Percentiles rank a stretch among this genome's conserved stretches.
These are phyloP conservation scores for Chaetodon auriga DNA, from an alignment of 2,113 vertebrate species.

Conservation along the genomic window DNA sequence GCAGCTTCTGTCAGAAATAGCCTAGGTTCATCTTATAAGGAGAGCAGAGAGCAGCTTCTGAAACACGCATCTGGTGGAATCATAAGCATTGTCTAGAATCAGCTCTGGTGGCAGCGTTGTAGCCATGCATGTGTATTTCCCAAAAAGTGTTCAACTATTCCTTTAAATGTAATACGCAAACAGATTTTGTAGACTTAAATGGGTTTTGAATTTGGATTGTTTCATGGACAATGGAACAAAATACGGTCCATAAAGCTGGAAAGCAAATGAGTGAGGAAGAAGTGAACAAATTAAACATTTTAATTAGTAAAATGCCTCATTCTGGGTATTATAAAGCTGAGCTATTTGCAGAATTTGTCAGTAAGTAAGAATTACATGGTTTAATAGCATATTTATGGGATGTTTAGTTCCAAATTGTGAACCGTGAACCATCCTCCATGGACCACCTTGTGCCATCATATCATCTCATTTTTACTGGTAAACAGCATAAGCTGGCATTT, in stretches of 20 bases:
- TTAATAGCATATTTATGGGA: slow-evolving; percentile 42
- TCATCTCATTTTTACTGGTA: slow-evolving; percentile 35
- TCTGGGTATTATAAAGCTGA: slow-evolving; percentile 2
- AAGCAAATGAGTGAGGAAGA: slow-evolving; percentile 1
- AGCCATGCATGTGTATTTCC: neutral
- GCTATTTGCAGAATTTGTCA: slow-evolving; percentile 10
- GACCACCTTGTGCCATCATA: slow-evolving; percentile 16
- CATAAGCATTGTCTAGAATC: too few species aligned
- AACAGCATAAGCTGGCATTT: slow-evolving; percentile 46
- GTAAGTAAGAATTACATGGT: slow-evolving; percentile 18
- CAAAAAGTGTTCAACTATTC: neutral
- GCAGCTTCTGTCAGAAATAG: too few species aligned
- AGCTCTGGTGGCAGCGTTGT: too few species aligned
- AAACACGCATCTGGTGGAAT: too few species aligned
- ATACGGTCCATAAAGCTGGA: neutral
- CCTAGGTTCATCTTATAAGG: too few species aligned
- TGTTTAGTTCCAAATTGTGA: slow-evolving; percentile 32
- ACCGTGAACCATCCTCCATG: slow-evolving; percentile 27
- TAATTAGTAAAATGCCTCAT: neutral
- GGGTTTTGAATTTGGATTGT: neutral
- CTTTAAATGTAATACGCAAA: neutral
- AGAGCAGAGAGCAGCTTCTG: too few species aligned
- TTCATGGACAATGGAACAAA: neutral
- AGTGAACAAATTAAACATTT: neutral
- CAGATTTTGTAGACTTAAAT: neutral